These are phyloP conservation scores for Megaleporinus macrocephalus DNA, from an alignment of 2,113 vertebrate species.

Conservation along the genomic window DNA sequence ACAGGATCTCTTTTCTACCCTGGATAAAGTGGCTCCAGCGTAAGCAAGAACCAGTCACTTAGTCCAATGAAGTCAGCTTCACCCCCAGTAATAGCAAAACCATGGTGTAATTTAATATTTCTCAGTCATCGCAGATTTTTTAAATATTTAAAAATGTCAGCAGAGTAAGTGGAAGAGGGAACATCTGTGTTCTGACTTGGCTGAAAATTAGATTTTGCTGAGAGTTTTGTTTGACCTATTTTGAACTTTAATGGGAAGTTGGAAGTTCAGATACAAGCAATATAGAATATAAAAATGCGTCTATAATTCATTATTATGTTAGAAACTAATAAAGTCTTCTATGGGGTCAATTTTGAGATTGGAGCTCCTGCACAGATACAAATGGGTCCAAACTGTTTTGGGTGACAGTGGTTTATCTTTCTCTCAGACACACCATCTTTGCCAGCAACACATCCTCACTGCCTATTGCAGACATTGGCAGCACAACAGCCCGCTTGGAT, in stretches of 20 bases:
- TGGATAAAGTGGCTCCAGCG: slow-evolving; percentile 92
- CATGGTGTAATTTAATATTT: neutral
- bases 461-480: slow-evolving; percentile 87
- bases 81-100: neutral
- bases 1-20: slow-evolving; percentile 85
- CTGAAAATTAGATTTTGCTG: too few species aligned
- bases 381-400: neutral
- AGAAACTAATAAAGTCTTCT: too few species aligned
- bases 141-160: too few species aligned
- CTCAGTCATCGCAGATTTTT: neutral
- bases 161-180: too few species aligned
- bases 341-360: too few species aligned
- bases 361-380: too few species aligned
- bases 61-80: too few species aligned
- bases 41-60: slow-evolving; percentile 66
- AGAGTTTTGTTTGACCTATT: too few species aligned
- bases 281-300: too few species aligned
- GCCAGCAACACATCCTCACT: slow-evolving; percentile 97
- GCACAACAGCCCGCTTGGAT: slow-evolving; percentile 89
- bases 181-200: too few species aligned
- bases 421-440: slow-evolving; percentile 90
- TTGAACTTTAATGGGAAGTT: too few species aligned
- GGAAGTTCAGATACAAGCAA: too few species aligned
- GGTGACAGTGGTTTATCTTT: slow-evolving; percentile 1
- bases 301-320: neutral